These are phyloP conservation scores for Chitala chitala DNA, from an alignment of 2,113 vertebrate genomes.

Conservation along the genomic window DNA sequence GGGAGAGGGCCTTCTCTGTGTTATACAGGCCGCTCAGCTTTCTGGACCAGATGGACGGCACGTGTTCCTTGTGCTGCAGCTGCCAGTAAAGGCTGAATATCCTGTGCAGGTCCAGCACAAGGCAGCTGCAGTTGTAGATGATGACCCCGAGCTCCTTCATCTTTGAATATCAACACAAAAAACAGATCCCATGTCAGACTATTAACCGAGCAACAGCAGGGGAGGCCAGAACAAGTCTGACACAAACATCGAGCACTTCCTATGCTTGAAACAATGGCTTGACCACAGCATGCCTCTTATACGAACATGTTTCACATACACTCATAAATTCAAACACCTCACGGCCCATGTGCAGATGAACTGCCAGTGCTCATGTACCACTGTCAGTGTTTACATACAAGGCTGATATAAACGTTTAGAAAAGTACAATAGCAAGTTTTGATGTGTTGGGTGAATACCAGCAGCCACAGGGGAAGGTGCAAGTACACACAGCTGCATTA, in stretches of 20 bases:
- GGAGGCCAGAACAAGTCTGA: too few relatives aligned
- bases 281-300: too few relatives aligned
- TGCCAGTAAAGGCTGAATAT: conserved; percentile 81
- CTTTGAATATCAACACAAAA: conserved; percentile 58
- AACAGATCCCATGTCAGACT: too few relatives aligned
- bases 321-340: not conserved
- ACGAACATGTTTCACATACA: not conserved
- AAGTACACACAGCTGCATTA: not conserved
- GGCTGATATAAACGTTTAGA: too few relatives aligned
- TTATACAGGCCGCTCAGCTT: conserved; percentile 79
- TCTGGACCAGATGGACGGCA: conserved; percentile 82
- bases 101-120: conserved; percentile 86
- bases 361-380: too few relatives aligned
- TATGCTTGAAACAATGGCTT: too few relatives aligned
- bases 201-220: too few relatives aligned
- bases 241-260: too few relatives aligned
- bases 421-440: too few relatives aligned
- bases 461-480: not conserved
- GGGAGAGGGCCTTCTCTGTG: conserved; percentile 62
- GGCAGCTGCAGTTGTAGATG: conserved; percentile 89
- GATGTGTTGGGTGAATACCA: too few relatives aligned
- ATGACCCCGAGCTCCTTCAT: conserved; percentile 91
- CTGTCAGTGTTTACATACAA: too few relatives aligned
- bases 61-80: conserved; percentile 63
- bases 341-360: not conserved